Evolutionary conservation across 2,888 invertebrate species (phyloP), one percentile per base, ranked within the genome.

Genomic region (Leptopilina myrica): DNA sequence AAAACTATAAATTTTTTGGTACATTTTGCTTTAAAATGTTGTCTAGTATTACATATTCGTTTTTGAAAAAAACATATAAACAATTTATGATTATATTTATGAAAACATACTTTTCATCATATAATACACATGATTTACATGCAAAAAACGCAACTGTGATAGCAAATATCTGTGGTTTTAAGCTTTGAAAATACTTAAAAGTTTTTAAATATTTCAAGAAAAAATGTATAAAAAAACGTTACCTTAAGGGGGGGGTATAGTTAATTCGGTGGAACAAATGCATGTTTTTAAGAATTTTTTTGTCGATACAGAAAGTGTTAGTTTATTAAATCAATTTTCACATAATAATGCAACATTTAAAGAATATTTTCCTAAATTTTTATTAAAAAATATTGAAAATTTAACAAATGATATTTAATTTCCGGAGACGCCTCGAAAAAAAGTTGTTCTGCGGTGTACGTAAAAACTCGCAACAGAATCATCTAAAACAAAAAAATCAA

Each of bases 341-440:
- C 12, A 56, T n/a, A 56, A 56, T 56, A 56, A 11, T 9, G 56
- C 56, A 56, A 56, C 56, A 56, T 56, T 56, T 56, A 6, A 64
- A 59, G 12, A 56, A 65, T 75, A 64, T 75, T 78, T 26, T 76
- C 33, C 5, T 14, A 76, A 76, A 79, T 76, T 75, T 79, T 79
- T 64, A 75, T 65, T 49, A 20, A 12, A 76, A 79, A 76, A 78
- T 78, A 43, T 75, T 20, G 33, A 75, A 59, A 78, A 78, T 59
- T 64, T 11, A 75, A 64, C 64, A 64, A 40, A 43, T 78, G 56
- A 73, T 15, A 59, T 20, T 46, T 62, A 67, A 73, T 73, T 56
- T 76, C 62, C 76, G 76, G 33, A 73, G 79, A 64, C 62, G 33
- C 78, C 67, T 66, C 66, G 67, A 79, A 79, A 76, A 12, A 64